Conservation (phyloP, 2,113 vertebrate genomes). For the Hippolais icterina region DNA sequence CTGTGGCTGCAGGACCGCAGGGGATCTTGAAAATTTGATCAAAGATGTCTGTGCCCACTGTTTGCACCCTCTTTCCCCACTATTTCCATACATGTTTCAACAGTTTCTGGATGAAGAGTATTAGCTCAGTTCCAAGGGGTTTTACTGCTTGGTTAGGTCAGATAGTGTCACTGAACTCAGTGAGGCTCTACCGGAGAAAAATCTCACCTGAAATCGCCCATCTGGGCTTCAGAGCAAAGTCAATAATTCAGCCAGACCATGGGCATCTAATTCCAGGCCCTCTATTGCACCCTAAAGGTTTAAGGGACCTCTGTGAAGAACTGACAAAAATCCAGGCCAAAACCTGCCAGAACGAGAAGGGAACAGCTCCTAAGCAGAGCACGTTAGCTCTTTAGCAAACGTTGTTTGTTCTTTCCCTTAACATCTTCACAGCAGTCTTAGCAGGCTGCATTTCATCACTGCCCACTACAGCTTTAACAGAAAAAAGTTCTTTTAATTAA, state of each 20-base stretch:
- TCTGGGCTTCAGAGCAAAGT: neutral
- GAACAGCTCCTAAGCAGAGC: neutral
- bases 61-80: neutral
- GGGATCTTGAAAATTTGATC: neutral
- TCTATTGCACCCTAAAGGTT: neutral
- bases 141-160: neutral
- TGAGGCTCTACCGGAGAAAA: neutral
- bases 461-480: neutral
- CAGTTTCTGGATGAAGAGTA: neutral
- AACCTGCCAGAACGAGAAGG: neutral
- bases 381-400: rapidly evolving
- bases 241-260: neutral
- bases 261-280: neutral
- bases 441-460: neutral
- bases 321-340: neutral
- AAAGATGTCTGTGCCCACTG: neutral
- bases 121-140: neutral
- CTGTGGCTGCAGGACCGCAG: rapidly evolving
- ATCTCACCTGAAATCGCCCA: neutral
- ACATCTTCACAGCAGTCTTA: neutral
- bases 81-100: neutral
- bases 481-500: neutral
- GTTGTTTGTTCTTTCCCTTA: neutral
- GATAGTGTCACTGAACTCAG: neutral
- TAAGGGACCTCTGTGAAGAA: neutral